Evolutionary conservation across 2,797 vertebrate genomes (phyloP), one percentile per base, ranked within the genome.

Genomic region (Buceros bicornis): DNA sequence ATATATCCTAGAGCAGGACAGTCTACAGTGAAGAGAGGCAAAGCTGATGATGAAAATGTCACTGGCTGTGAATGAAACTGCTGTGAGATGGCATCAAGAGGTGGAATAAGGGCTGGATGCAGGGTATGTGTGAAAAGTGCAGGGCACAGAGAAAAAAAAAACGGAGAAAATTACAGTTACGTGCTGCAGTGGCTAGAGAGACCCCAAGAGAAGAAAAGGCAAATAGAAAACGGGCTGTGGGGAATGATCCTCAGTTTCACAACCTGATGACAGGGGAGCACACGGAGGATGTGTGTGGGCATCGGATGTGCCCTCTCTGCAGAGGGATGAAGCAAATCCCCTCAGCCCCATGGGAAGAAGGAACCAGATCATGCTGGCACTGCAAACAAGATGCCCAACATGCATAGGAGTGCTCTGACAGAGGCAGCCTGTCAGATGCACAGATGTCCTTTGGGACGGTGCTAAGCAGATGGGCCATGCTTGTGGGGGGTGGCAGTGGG

Each of bases 381-480:
- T 24, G 62, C 35, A 90, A 76, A 62, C 8, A 31, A 62, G 28
- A 24, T 10, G 29, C 7, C 6, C 1, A 13, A 33, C 6, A 3
- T 4, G 35, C 35, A 74, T 16, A 12, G 0, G 5, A 58, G 22
- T 0, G 1, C 8, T 69, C 35, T 47, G 35, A 33, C 12, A 71
- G 62, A 65, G 62, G n/a, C 57, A 83, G 82, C 31, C 16, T 0
- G 1, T 2, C 7, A 21, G 61, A 35, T 31, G 45, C 37, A 24
- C 10, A 47, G 40, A 2, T 4, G 8, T 70, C 22, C 37, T 47
- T 57, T 28, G 31, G 56, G 54, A 45, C 31, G 31, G 42, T 8
- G 4, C 28, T 21, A 26, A 86, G 73, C 28, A 78, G 47, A 47
- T 18, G 24, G 17, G 16, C 62, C 10, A 4, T 22, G 26, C 29